A percentile compares a stretch with the other conserved stretches of the same genome.
These are phyloP conservation scores for Lasiurus borealis DNA, from an alignment of 2,113 vertebrate species.

Conservation along the genomic window DNA sequence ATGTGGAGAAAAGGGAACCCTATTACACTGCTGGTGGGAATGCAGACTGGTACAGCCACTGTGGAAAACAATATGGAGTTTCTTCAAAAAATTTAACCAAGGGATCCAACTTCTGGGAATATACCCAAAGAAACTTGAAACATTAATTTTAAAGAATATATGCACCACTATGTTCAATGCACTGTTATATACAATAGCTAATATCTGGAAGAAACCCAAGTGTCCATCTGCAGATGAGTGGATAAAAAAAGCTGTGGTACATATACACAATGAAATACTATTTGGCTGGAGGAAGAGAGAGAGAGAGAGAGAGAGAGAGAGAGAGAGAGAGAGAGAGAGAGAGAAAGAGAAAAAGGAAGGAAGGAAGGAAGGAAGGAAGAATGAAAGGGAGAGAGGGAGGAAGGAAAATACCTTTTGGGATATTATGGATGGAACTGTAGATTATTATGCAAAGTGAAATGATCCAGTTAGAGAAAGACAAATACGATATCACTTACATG, in stretches of 20 bases:
- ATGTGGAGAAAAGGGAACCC: not conserved
- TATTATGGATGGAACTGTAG: not conserved
- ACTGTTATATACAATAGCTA: not conserved
- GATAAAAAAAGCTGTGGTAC: not conserved
- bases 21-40: not conserved
- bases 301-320: not conserved
- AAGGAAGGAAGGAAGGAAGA: rapidly evolving
- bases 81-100: not conserved
- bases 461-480: not conserved
- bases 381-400: no score
- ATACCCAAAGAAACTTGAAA: not conserved
- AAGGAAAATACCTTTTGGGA: no score
- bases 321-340: no score
- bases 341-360: rapidly evolving
- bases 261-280: not conserved
- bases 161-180: not conserved
- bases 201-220: not conserved
- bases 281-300: not conserved
- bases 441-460: not conserved
- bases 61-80: not conserved
- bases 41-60: not conserved
- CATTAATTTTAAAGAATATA: not conserved
- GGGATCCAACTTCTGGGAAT: not conserved
- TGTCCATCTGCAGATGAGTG: not conserved
- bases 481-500: no score